Percentiles rank a stretch among this genome's conserved stretches.
These are phyloP conservation scores for Pentalonia nigronervosa DNA, from an alignment of 1,140 invertebrate genomes.

Conservation along the genomic window DNA sequence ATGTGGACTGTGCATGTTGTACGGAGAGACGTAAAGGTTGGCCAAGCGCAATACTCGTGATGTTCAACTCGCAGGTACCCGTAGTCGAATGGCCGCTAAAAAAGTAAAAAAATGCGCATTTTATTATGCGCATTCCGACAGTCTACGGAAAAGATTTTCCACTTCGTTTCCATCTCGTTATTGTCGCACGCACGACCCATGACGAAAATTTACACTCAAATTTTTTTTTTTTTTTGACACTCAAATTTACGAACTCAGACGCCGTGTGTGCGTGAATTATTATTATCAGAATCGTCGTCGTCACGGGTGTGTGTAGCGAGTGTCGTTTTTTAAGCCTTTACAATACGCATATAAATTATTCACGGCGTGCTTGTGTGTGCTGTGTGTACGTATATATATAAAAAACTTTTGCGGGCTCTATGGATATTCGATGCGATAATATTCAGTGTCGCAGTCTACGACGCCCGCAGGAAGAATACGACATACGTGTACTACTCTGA, in stretches of 20 bases:
- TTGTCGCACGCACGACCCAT: neutral
- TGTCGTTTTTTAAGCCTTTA: slow-evolving; percentile 9
- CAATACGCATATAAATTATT: slow-evolving; percentile 32
- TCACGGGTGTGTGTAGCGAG: neutral
- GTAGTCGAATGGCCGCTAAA: neutral
- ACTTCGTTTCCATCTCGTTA: neutral
- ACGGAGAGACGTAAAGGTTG: neutral
- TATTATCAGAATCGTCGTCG: neutral
- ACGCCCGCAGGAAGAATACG: neutral
- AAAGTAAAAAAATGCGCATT: neutral
- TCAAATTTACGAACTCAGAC: neutral
- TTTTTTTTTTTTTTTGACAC: too few species aligned
- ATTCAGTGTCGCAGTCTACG: neutral
- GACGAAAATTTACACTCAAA: neutral
- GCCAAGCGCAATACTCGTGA: slow-evolving; percentile 11
- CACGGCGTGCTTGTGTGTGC: neutral
- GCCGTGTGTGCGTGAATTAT: neutral
- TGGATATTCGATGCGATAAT: slow-evolving; percentile 18
- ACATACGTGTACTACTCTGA: neutral
- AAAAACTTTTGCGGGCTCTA: slow-evolving; percentile 1
- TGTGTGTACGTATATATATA: neutral
- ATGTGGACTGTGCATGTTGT: neutral
- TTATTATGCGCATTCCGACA: neutral
- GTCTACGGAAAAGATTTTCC: neutral
- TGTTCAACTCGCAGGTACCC: neutral